These are phyloP conservation scores for Drosophila erecta DNA, from an alignment of 1,140 invertebrate species.

Conservation along the genomic window DNA sequence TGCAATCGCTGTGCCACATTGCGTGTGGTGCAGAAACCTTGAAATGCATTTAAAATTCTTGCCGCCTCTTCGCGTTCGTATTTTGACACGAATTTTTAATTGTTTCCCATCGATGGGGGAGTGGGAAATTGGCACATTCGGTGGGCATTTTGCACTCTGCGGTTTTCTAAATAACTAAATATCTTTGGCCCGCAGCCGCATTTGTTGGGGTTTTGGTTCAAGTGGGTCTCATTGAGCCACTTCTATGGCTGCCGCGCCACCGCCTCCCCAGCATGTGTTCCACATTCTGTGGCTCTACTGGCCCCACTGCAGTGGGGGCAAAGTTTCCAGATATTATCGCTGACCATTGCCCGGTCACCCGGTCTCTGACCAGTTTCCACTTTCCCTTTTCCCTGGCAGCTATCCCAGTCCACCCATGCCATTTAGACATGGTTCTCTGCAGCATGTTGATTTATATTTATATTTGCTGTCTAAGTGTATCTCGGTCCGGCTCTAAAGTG, in stretches of 20 bases:
- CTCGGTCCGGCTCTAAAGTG: conserved; percentile 41
- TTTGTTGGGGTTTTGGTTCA: conserved; percentile 64
- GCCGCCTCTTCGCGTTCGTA: conserved; percentile 45
- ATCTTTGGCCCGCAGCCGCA: conserved; percentile 55
- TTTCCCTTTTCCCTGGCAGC: neutral
- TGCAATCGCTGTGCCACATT: conserved; percentile 61
- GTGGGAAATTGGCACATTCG: conserved; percentile 67
- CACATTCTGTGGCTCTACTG: conserved; percentile 52
- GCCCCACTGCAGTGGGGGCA: conserved; percentile 19
- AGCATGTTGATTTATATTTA: conserved; percentile 61
- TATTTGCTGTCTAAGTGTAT: conserved; percentile 49
- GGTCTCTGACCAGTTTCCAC: conserved; percentile 7
- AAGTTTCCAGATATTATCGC: conserved; percentile 53
- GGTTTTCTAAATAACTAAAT: conserved; percentile 78
- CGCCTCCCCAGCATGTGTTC: conserved; percentile 24
- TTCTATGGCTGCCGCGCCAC: conserved; percentile 63
- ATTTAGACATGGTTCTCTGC: conserved; percentile 3
- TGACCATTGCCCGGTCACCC: conserved; percentile 44
- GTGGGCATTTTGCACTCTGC: conserved; percentile 66
- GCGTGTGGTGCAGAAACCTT: conserved; percentile 59
- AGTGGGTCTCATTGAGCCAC: conserved; percentile 52
- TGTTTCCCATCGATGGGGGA: conserved; percentile 36
- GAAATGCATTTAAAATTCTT: conserved; percentile 77
- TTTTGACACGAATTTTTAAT: conserved; percentile 80
- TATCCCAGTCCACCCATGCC: conserved; percentile 11